Base-by-base conservation (phyloP, 2,113 vertebrate genomes). In the Lasiurus cinereus region DNA sequence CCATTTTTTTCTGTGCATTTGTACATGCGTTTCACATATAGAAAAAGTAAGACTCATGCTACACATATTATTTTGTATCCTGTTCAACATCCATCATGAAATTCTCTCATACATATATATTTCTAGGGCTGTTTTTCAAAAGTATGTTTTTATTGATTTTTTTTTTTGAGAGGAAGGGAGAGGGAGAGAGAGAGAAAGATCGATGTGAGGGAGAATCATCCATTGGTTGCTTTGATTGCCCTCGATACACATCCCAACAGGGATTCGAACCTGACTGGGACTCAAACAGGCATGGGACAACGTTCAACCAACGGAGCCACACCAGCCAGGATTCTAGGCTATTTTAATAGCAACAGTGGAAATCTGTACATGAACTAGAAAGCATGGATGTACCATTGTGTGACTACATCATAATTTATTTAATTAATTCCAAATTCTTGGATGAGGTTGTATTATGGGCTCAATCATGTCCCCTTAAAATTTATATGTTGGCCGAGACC, bases 1-100 rank as follows among this genome's bases (percentile, higher is more conserved):
- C 19, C n/a, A 83, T 52, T 90, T 94, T 52, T 94, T 83, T 77
- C 91, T 74, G 10, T 92, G 46, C 67, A 86, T 76, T 91, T 92
- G n/a, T 74, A 2, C 52, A 59, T 54, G 9, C 39, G 56, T 82
- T 94, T 92, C 78, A 93, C 24, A 79, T 7, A 77, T 1, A 31
- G 1, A 80, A 89, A 94, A 18, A 54, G 36, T 9, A 54, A 73
- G 13, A 43, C 67, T 73, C 36, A 31, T 43, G 33, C 21, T 56
- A 46, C 9, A 56, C 24, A 54, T 87, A 56, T 70, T 85, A 85
- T 90, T 87, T 76, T 86, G 21, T 70, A 83, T 39, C 16, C 66
- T 83, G 7, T 76, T 86, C 27, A 74, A 76, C 16, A 70, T 70
- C 91, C 5, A 50, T 54, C 48, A 76, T 91, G 59, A 85, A 56